These are phyloP conservation scores for Agriopis aurantiaria DNA, from an alignment of 2,888 invertebrate genomes.

Conservation along the genomic window DNA sequence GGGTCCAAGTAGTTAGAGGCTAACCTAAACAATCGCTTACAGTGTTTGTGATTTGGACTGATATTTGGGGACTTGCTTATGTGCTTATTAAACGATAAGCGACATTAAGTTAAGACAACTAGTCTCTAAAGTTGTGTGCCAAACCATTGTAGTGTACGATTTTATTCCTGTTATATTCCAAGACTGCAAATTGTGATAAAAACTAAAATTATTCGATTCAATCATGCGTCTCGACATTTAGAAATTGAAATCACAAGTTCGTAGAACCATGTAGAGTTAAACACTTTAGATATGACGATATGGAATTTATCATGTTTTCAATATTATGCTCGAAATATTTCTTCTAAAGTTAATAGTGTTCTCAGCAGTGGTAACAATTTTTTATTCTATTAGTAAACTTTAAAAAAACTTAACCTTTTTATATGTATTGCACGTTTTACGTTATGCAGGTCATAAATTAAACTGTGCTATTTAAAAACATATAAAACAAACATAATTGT, in stretches of 20 bases:
- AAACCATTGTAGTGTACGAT: slow-evolving; percentile 61
- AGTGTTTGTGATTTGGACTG: slow-evolving; percentile 64
- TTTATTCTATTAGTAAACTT: not conserved
- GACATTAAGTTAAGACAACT: slow-evolving; percentile 63
- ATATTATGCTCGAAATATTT: not conserved
- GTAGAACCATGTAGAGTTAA: not conserved
- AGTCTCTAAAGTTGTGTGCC: slow-evolving; percentile 68
- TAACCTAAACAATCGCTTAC: slow-evolving; percentile 55
- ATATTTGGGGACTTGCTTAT: slow-evolving; percentile 66
- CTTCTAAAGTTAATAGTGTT: not conserved
- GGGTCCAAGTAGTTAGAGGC: slow-evolving; percentile 66
- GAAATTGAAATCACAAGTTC: slow-evolving; percentile 25
- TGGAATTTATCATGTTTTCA: slow-evolving; percentile 5
- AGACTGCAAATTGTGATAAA: slow-evolving; percentile 79
- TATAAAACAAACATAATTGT: not conserved
- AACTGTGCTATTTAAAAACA: slow-evolving; percentile 49
- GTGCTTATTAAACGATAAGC: slow-evolving; percentile 73
- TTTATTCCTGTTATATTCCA: slow-evolving; percentile 62
- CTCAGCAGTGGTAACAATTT: too few species aligned
- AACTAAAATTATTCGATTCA: slow-evolving; percentile 48
- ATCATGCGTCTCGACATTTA: slow-evolving; percentile 51
- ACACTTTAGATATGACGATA: not conserved
- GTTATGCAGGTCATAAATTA: slow-evolving; percentile 76
- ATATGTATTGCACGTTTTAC: slow-evolving; percentile 55
- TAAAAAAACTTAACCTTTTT: slow-evolving; percentile 14